Conservation (phyloP, 2,888 invertebrate species). For the Elegia similella region DNA sequence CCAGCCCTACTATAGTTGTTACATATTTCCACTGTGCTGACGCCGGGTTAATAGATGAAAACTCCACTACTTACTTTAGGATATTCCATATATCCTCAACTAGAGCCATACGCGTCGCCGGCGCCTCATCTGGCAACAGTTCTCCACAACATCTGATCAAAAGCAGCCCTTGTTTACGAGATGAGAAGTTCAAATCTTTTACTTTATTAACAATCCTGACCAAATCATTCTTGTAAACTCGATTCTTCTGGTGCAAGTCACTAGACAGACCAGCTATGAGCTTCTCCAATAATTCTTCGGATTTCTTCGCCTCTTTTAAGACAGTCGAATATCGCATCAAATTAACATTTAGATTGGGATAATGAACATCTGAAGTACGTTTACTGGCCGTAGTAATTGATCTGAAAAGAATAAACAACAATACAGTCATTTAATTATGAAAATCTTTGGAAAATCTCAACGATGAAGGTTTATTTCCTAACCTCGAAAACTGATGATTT, state of each 20-base stretch:
- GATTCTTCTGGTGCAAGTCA: conserved; percentile 65
- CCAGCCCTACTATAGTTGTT: no score
- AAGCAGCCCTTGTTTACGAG: conserved; percentile 66
- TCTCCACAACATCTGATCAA: conserved; percentile 82
- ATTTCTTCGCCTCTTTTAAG: conserved; percentile 2
- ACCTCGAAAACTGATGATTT: conserved; percentile 36
- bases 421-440: background rate
- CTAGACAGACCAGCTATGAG: conserved; percentile 58
- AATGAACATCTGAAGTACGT: background rate
- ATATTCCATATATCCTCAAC: conserved; percentile 79
- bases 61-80: conserved; percentile 54
- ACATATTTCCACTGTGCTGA: no score
- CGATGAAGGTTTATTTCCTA: conserved; percentile 23
- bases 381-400: conserved; percentile 15
- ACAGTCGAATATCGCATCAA: conserved; percentile 3
- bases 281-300: conserved; percentile 64
- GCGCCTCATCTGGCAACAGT: conserved; percentile 73
- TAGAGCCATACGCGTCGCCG: conserved; percentile 66
- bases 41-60: no score
- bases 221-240: conserved; percentile 73
- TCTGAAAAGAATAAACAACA: conserved; percentile 18
- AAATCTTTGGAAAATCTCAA: background rate
- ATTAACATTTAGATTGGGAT: background rate
- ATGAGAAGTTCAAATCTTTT: conserved; percentile 60
- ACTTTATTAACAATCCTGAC: conserved; percentile 56